Base-by-base conservation (phyloP, 2,888 invertebrate genomes). In the Orthosia cruda region DNA sequence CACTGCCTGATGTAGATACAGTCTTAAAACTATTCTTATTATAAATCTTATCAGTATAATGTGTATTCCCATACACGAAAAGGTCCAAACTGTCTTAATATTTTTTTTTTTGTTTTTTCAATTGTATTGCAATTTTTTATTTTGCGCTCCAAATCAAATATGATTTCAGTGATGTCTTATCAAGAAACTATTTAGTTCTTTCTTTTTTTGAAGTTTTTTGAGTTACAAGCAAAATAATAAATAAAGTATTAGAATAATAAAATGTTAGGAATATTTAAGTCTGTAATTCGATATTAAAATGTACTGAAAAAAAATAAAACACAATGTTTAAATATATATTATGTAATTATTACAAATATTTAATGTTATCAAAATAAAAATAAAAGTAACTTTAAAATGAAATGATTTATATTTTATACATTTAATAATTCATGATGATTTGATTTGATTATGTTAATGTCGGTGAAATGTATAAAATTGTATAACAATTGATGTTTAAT, bases 11-110 rank as follows among this genome's bases (percentile, higher is more conserved):
- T 40, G 7, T 54, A 66, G 12, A 40, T 52, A 13, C 2, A 47
- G 50, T 23, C 23, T 63, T 69, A 74, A 15, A 58, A 20, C 40
- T n/a, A 63, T 4, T 18, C 18, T 45, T 71, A 58, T 15, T 15
- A 26, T 45, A 40, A 66, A 63, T 16, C 49, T 70, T 66, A 64
- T 40, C 7, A 26, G 2, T 64, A 20, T n/a, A n/a, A 45, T 45
- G 40, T 61, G 32, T 59, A 59, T 18, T 47, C 71, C 75, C 81
- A 84, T 72, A 81, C 74, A 81, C 85, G 78, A 84, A 81, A 87
- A 50, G 59, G 50, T 55, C n/a, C 0, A 58, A 16, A 58, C 40
- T 13, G 40, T 15, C 12, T 12, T 57, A 12, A 11, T 5, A 7
- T 23, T 23, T 4, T 55, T 55, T 23, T 20, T 23, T 55, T 23